Base-by-base conservation (phyloP, 2,888 invertebrate species). In the Danaus chrysippus region DNA sequence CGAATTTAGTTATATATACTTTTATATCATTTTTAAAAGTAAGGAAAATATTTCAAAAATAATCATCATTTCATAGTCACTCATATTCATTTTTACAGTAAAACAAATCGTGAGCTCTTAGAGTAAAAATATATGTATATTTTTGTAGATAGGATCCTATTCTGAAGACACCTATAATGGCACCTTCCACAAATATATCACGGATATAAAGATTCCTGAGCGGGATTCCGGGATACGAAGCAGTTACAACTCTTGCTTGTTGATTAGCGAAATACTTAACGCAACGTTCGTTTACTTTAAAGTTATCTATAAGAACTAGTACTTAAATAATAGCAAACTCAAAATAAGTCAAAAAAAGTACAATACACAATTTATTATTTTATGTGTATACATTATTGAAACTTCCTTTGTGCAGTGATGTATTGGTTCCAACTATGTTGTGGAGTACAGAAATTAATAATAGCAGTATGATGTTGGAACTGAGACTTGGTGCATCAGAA, bases 161-260 rank as follows among this genome's bases (percentile, higher is more conserved):
- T 77, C 82, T 0, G 70, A 73, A 11, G 79, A 78, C 0, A 71
- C 71, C 56, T 85, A 86, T 64, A 71, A 76, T 10, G 86, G 84
- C 0, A 75, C 78, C 0, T 86, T 83, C 44, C 62, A 68, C 0
- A 74, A 87, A 5, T 89, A 84, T 63, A 58, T 89, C 2, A 58
- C 69, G 17, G 86, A 87, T 55, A 77, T 82, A 62, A 69, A 75
- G 0, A 71, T 78, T 56, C 79, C 76, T 0, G 79, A 81, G 52
- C 67, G 77, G 1, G 87, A 89, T 44, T 77, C 82, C 5, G 82
- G 79, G 0, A 77, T 86, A 3, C 81, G 87, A 1, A 75, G 78
- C 58, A 80, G 74, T 0, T 83, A 81, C 49, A 73, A 70, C 1
- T 73, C 76, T 0, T 75, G 83, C 1, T 63, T 73, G n/a, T 76